phyloP scores from a whole-genome alignment of 2,888 invertebrate genomes.

The Watsonalla binaria region DNA sequence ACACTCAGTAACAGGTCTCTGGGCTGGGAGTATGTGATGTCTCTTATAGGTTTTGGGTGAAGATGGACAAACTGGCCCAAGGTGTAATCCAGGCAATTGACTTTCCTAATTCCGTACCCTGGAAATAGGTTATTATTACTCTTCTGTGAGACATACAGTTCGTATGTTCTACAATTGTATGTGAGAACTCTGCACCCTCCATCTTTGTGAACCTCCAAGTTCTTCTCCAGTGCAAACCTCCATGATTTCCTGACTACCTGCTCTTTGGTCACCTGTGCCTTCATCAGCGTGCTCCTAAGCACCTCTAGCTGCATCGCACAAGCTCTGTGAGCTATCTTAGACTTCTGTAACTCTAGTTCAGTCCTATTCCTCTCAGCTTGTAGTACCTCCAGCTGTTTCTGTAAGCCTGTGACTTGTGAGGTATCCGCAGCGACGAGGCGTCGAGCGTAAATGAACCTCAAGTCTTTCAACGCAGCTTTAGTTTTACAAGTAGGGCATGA shows the following conservation, averaged over 20 bases:
- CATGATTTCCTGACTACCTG: conserved; percentile 40
- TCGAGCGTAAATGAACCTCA: conserved; percentile 89
- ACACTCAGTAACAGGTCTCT: conserved; percentile 86
- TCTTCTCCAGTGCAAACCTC: conserved; percentile 80
- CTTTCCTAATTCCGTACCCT: conserved; percentile 88
- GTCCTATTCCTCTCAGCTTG: conserved; percentile 78
- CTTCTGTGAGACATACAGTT: conserved; percentile 86
- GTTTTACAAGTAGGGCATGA: conserved; percentile 94
- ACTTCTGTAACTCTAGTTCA: conserved; percentile 79
- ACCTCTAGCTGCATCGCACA: conserved; percentile 49
- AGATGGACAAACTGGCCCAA: conserved; percentile 83
- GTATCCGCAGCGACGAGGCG: conserved; percentile 88
- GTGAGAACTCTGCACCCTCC: conserved; percentile 89
- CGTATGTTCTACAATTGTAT: conserved; percentile 80
- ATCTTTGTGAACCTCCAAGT: conserved; percentile 82
- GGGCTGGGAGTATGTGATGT: conserved; percentile 84
- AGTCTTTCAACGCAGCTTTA: conserved; percentile 82
- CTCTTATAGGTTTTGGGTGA: conserved; percentile 87
- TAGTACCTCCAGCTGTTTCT: conserved; percentile 78
- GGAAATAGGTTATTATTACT: conserved; percentile 84
- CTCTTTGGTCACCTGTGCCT: conserved; percentile 46
- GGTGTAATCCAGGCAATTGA: conserved; percentile 82
- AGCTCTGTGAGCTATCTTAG: conserved; percentile 50
- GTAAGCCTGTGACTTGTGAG: conserved; percentile 83
- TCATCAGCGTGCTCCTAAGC: conserved; percentile 44